A percentile compares a stretch with the other conserved stretches of the same genome.
Conservation (phyloP, 1,140 invertebrate species). For the Camponotus pennsylvanicus region DNA sequence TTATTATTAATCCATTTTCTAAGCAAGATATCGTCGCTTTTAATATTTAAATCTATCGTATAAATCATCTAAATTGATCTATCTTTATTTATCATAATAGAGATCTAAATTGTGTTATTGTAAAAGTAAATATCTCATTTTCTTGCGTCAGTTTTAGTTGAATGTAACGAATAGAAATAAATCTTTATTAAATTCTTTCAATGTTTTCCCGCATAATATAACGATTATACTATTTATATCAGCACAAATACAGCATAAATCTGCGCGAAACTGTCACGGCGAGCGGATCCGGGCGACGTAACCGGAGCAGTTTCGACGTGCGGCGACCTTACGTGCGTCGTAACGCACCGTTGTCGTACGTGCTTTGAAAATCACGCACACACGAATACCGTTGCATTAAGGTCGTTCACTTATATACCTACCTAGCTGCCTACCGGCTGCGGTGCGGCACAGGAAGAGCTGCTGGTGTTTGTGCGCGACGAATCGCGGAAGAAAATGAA, state of each 20-base stretch:
- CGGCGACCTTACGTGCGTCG: not conserved
- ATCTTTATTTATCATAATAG: not conserved
- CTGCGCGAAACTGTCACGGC: not conserved
- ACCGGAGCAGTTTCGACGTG: conserved; percentile 33
- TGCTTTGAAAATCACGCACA: conserved; percentile 58
- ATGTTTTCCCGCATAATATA: not conserved
- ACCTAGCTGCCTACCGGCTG: conserved; percentile 12
- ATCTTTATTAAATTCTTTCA: not conserved
- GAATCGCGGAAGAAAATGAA: conserved; percentile 38
- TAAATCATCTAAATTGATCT: not conserved
- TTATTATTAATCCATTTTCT: not conserved
- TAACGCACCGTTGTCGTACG: conserved; percentile 29
- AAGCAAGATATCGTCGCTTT: not conserved
- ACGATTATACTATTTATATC: not conserved
- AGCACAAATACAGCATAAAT: not conserved
- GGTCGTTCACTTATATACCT: conserved; percentile 48
- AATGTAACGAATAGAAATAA: not conserved
- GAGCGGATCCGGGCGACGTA: conserved; percentile 5
- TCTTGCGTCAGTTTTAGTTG: not conserved
- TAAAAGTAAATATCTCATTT: not conserved
- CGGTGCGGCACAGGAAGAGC: conserved; percentile 2
- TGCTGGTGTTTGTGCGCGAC: conserved; percentile 13
- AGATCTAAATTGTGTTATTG: not conserved
- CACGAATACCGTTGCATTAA: conserved; percentile 60
- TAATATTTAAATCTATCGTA: not conserved